Evolutionary conservation across 2,113 vertebrate genomes (phyloP).

Genomic region (Psittacus erithacus): DNA sequence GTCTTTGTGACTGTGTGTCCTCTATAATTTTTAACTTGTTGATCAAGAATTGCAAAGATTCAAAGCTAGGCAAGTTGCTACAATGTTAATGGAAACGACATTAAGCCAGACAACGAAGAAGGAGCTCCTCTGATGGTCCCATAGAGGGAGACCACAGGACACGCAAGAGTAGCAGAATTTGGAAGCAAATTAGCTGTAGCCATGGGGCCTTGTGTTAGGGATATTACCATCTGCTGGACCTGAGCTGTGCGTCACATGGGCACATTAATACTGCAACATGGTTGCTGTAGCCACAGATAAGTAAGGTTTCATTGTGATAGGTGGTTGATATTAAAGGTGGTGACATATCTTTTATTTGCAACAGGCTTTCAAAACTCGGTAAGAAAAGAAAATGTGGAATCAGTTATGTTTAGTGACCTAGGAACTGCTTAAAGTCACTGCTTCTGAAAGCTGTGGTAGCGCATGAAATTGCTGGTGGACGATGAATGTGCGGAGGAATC

Average conservation of each 20-base stretch:
- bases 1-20: neutral
- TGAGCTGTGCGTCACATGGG: neutral
- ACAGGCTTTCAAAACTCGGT: neutral
- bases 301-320: neutral
- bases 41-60: neutral
- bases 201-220: neutral
- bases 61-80: neutral
- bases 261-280: neutral
- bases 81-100: neutral
- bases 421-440: neutral
- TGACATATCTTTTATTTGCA: neutral
- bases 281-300: neutral
- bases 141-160: neutral
- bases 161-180: neutral
- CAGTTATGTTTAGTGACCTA: neutral
- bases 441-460: neutral
- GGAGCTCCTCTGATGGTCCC: neutral
- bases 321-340: neutral
- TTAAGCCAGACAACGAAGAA: neutral
- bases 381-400: neutral
- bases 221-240: neutral
- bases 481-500: neutral
- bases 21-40: neutral
- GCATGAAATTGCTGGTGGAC: neutral
- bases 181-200: neutral